phyloP scores from a whole-genome alignment of 30 jellyfish, hydroid and myxozoan genomes.

The Chrysaora quinquecirrha region DNA sequence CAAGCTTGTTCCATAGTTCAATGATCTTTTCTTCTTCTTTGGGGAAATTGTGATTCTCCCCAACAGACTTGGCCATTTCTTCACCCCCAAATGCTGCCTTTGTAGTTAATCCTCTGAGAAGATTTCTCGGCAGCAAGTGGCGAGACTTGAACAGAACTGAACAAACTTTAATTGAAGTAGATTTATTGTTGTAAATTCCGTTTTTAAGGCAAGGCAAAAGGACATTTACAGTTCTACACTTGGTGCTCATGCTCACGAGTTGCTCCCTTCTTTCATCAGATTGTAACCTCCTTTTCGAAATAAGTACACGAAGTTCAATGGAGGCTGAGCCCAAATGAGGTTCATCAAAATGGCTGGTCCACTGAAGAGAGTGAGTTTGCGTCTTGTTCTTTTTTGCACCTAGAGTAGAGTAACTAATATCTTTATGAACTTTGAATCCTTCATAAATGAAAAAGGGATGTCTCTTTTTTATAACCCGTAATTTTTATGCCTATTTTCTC shows the following conservation, averaged over 20 bases:
- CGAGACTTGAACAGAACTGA: neutral
- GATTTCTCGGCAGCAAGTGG: neutral
- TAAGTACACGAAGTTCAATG: too few relatives aligned
- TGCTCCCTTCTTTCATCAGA: neutral
- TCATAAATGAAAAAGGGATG: too few relatives aligned
- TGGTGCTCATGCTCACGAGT: neutral
- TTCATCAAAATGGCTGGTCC: conserved; percentile 84
- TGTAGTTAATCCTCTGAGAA: neutral
- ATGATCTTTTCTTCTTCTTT: conserved; percentile 88
- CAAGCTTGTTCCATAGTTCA: conserved; percentile 89
- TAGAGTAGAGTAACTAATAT: too few relatives aligned
- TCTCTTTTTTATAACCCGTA: too few relatives aligned
- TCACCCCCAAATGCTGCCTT: conserved; percentile 21
- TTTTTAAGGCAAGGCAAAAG: neutral
- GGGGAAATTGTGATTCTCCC: conserved; percentile 87
- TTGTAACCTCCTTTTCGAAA: too few relatives aligned
- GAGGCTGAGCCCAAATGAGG: too few relatives aligned
- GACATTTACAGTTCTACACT: neutral
- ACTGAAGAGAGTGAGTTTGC: conserved; percentile 59
- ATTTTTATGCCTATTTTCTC: too few relatives aligned
- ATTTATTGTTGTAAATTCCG: neutral
- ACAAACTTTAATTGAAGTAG: neutral
- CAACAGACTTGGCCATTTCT: conserved; percentile 83
- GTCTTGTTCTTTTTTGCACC: too few relatives aligned
- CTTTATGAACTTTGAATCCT: too few relatives aligned